Evolutionary conservation across 2,888 invertebrate genomes (phyloP).

Genomic region (Candidula unifasciata): DNA sequence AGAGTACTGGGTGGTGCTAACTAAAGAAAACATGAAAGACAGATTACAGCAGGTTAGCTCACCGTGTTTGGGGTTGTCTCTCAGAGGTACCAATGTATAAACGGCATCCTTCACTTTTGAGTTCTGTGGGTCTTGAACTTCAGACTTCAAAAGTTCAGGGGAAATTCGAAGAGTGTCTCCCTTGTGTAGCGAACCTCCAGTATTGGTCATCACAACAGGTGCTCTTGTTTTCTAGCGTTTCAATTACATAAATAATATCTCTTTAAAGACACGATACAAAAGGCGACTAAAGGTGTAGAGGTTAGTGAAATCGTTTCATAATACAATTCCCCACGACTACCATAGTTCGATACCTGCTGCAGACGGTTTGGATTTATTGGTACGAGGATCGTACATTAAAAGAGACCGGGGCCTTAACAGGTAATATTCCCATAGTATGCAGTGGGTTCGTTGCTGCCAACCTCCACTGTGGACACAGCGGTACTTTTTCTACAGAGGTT

Average conservation of each 20-base stretch:
- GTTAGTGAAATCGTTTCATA: too few relatives aligned
- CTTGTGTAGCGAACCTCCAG: slow-evolving; percentile 60
- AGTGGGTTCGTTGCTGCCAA: too few relatives aligned
- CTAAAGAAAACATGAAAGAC: background rate
- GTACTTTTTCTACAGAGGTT: too few relatives aligned
- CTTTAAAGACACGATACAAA: background rate
- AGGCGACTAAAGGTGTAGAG: too few relatives aligned
- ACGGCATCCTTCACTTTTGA: slow-evolving; percentile 61
- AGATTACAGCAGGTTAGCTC: background rate
- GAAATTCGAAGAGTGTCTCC: slow-evolving; percentile 54
- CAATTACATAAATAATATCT: background rate
- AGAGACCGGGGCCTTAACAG: too few relatives aligned
- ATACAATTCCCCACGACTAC: too few relatives aligned
- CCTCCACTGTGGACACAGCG: too few relatives aligned
- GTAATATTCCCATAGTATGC: too few relatives aligned
- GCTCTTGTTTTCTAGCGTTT: slow-evolving; percentile 61
- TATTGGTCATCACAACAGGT: slow-evolving; percentile 68
- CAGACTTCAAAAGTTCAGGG: slow-evolving; percentile 63
- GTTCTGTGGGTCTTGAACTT: slow-evolving; percentile 57
- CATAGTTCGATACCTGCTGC: too few relatives aligned
- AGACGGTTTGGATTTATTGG: too few relatives aligned
- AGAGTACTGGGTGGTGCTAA: too few relatives aligned
- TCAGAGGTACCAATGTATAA: slow-evolving; percentile 67
- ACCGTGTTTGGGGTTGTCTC: slow-evolving; percentile 72
- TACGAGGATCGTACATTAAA: too few relatives aligned